Evolutionary conservation across 1,140 invertebrate genomes (phyloP), one percentile per base, ranked within the genome.

Genomic region (Calosoma granatense): DNA sequence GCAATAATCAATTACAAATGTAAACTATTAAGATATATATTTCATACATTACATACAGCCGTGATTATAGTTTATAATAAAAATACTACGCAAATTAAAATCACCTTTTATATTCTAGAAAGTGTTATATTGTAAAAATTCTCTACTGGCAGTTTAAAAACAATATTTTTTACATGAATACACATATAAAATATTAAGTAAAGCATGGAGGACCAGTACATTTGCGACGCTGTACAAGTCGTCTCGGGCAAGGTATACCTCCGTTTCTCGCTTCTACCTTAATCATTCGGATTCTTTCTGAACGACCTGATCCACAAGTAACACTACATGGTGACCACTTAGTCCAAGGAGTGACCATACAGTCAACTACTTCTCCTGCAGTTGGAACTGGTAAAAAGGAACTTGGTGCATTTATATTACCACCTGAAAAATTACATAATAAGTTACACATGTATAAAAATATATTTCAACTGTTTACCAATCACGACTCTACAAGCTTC

Each of bases 301-400:
- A 73, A 15, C 74, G 68, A 60, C 85, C 86, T 2, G 70, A 63
- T 1, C 87, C 87, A 66, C 91, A 93, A 20, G 78, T 79, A 0
- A 77, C 81, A 55, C 78, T 87, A 65, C 91, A 93, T 0, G 78
- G 67, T 3, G 81, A 78, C 90, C 90, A 94, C 19, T 78, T 72
- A 9, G 80, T 81, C 87, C 88, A 93, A 36, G 78, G 76, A 0
- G 82, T 80, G 14, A 90, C 76, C 60, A 81, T 72, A 61, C 90
- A 93, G 62, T 81, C 76, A 54, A 55, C 20, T 54, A 23, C 14
- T 17, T 22, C n/a, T 21, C 57, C 61, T 26, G 61, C 62, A 11
- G 53, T 54, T 30, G 64, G 22, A 53, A 64, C 59, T 58, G 64
- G 62, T 64, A 54, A 2, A 63, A 61, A 39, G 39, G 26, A 51